phyloP scores from a whole-genome alignment of 1,140 invertebrate genomes.

The Dreissena polymorpha region DNA sequence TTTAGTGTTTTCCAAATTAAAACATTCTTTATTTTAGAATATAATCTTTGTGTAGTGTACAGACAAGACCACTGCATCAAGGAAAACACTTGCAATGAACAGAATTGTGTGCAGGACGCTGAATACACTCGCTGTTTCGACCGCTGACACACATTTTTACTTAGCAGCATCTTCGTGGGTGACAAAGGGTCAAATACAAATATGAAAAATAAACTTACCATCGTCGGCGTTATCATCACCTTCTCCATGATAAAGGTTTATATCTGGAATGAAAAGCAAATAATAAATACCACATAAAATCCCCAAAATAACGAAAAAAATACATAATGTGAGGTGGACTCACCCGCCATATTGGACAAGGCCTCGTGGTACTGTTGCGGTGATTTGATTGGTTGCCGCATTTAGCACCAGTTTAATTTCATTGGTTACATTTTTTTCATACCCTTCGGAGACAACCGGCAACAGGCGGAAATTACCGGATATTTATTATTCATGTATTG shows the following conservation, averaged over 20 bases:
- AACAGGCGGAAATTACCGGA: conserved; percentile 67
- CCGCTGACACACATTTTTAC: conserved; percentile 66
- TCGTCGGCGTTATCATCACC: conserved; percentile 74
- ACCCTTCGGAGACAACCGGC: conserved; percentile 61
- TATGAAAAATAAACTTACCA: conserved; percentile 72
- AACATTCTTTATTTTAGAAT: too few species aligned
- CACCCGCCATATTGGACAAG: conserved; percentile 79
- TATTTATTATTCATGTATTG: conserved; percentile 52
- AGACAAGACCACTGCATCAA: too few species aligned
- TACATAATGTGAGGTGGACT: conserved; percentile 76
- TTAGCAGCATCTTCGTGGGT: conserved; percentile 59
- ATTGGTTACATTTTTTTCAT: conserved; percentile 69
- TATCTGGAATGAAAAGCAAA: conserved; percentile 76
- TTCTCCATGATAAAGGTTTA: conserved; percentile 76
- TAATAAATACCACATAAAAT: conserved; percentile 66
- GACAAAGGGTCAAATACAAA: conserved; percentile 56
- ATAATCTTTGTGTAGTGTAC: too few species aligned
- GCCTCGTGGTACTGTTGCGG: conserved; percentile 74
- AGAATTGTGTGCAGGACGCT: too few species aligned
- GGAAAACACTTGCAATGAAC: too few species aligned
- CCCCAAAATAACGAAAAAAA: conserved; percentile 73
- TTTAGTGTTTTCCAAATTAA: conserved; percentile 33
- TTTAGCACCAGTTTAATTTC: conserved; percentile 58
- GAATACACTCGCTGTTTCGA: neutral
- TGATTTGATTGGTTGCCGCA: conserved; percentile 70